phyloP scores from a whole-genome alignment of 1,140 invertebrate species.

The Temnothorax curvispinosus region DNA sequence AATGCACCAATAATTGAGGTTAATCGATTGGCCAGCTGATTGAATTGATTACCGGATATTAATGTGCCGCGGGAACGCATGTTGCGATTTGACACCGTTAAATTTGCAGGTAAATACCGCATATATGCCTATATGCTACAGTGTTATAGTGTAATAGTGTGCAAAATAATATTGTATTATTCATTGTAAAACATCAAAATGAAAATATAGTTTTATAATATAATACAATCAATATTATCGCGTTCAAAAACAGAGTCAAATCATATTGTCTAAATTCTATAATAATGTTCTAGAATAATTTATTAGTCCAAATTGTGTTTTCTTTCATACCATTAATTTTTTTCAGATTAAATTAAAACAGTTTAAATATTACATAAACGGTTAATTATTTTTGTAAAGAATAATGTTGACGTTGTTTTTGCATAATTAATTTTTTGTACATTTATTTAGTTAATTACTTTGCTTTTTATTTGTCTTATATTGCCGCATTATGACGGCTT shows the following conservation, averaged over 20 bases:
- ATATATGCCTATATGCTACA: neutral
- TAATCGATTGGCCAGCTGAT: constrained; percentile 64
- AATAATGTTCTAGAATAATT: neutral
- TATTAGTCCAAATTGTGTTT: neutral
- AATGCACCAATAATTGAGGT: constrained; percentile 65
- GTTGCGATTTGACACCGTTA: constrained; percentile 58
- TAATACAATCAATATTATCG: neutral
- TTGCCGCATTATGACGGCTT: neutral
- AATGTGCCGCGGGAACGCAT: constrained; percentile 55
- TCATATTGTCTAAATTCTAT: neutral
- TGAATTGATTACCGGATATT: constrained; percentile 69
- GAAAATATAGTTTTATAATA: constrained; percentile 46
- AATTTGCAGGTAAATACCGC: constrained; percentile 65
- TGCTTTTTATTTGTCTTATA: neutral
- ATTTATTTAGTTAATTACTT: neutral
- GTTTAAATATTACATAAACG: neutral
- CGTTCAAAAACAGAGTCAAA: neutral
- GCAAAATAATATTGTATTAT: constrained; percentile 27
- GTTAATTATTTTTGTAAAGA: neutral
- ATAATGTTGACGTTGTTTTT: neutral
- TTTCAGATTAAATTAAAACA: neutral
- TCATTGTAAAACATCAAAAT: constrained; percentile 33
- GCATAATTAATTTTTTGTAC: neutral
- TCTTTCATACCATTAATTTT: neutral
- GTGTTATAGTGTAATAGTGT: neutral